phyloP scores from a whole-genome alignment of 2,888 invertebrate genomes.

The Tinea pellionella region DNA sequence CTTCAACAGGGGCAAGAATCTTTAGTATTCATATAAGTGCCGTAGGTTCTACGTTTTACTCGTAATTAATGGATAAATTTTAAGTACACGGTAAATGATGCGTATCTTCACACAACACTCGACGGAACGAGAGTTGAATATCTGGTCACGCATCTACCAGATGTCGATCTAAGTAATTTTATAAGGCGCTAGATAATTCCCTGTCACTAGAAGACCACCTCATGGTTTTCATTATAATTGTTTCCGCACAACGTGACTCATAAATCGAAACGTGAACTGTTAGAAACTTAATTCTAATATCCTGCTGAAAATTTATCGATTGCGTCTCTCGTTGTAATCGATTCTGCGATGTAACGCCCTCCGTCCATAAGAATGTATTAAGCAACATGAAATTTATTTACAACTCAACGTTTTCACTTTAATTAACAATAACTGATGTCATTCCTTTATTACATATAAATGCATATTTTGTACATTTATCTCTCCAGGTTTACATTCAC shows the following conservation, averaged over 20 bases:
- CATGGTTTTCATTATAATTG: slow-evolving; percentile 27
- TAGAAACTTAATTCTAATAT: slow-evolving; percentile 26
- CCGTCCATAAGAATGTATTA: slow-evolving; percentile 2
- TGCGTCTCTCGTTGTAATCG: slow-evolving; percentile 22
- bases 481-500: slow-evolving; percentile 9
- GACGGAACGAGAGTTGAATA: slow-evolving; percentile 34
- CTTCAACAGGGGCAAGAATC: not conserved
- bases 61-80: no score
- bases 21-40: not conserved
- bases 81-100: slow-evolving; percentile 1
- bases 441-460: not conserved
- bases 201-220: slow-evolving; percentile 34
- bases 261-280: slow-evolving; percentile 39
- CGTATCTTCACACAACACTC: slow-evolving; percentile 16
- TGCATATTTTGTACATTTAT: slow-evolving; percentile 4
- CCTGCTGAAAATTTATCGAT: slow-evolving; percentile 35
- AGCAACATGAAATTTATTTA: not conserved
- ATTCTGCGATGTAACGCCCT: slow-evolving; percentile 11
- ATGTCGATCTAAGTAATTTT: slow-evolving; percentile 31
- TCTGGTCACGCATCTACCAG: slow-evolving; percentile 36
- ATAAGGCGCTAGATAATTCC: slow-evolving; percentile 36
- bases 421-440: not conserved
- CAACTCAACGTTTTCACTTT: not conserved
- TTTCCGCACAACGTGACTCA: slow-evolving; percentile 34
- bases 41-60: not conserved